phyloP scores from a whole-genome alignment of 92 coral and sea anemone genomes.

The Epizoanthus scotinus region DNA sequence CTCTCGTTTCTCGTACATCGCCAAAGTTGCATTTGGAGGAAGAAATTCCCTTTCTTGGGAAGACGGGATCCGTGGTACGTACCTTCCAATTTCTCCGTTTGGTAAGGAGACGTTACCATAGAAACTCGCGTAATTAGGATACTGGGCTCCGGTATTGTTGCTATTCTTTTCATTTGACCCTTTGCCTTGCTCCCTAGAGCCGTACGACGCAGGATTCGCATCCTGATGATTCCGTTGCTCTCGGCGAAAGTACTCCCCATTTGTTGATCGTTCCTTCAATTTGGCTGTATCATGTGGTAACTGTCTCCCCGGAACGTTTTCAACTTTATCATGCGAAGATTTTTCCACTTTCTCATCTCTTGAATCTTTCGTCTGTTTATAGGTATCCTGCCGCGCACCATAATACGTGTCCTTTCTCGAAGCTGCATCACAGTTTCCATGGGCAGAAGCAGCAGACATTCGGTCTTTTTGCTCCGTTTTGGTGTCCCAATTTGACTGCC shows the following conservation, averaged over 20 bases:
- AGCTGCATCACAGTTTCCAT: slow-evolving; percentile 12
- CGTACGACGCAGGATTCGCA: slow-evolving; percentile 7
- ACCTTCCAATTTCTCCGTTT: slow-evolving; percentile 45
- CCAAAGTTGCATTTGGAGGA: slow-evolving; percentile 84
- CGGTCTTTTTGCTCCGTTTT: slow-evolving; percentile 32
- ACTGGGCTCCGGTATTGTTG: slow-evolving; percentile 3
- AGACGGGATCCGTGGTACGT: slow-evolving; percentile 49
- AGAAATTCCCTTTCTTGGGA: slow-evolving; percentile 73
- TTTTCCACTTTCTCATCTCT: slow-evolving; percentile 31
- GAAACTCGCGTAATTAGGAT: slow-evolving; percentile 14
- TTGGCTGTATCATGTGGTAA: not conserved
- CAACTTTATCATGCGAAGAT: slow-evolving; percentile 12
- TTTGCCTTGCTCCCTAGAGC: slow-evolving; percentile 14
- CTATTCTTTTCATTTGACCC: slow-evolving; percentile 17
- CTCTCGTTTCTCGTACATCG: slow-evolving; percentile 77
- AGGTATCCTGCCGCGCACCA: not conserved
- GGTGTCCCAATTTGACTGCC: slow-evolving; percentile 32
- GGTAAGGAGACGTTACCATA: slow-evolving; percentile 40
- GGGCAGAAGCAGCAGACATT: slow-evolving; percentile 6
- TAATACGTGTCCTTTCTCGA: not conserved
- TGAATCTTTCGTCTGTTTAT: slow-evolving; percentile 2
- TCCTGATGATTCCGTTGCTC: slow-evolving; percentile 21
- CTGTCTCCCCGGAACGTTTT: not conserved
- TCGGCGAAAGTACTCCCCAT: slow-evolving; percentile 20
- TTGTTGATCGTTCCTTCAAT: slow-evolving; percentile 9